Conservation (phyloP, 2,797 vertebrate species). For the Sebastiscus albofasciatus region DNA sequence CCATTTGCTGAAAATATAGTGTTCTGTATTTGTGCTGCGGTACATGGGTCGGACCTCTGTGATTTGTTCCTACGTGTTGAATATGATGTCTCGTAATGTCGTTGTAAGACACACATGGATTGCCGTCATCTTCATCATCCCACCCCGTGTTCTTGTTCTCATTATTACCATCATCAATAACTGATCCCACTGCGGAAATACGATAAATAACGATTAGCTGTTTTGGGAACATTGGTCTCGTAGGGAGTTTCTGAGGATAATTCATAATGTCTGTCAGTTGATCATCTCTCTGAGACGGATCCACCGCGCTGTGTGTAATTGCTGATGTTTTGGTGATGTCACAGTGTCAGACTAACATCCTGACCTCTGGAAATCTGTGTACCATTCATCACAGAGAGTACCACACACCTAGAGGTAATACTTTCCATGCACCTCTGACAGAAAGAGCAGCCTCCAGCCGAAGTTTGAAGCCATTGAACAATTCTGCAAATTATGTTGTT, state of each 20-base stretch:
- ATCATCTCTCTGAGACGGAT: constrained; percentile 29
- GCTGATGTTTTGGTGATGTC: constrained; percentile 71
- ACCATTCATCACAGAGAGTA: constrained; percentile 53
- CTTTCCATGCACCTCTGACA: constrained; percentile 69
- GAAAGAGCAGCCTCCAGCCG: constrained; percentile 51
- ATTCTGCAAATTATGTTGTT: constrained; percentile 77
- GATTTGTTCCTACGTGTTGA: constrained; percentile 81
- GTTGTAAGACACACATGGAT: constrained; percentile 33
- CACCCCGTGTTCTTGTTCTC: constrained; percentile 8
- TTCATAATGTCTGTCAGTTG: constrained; percentile 54
- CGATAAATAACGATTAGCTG: constrained; percentile 39
- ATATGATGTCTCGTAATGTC: constrained; percentile 81
- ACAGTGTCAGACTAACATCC: constrained; percentile 57
- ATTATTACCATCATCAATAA: constrained; percentile 37
- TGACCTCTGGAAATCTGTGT: constrained; percentile 62
- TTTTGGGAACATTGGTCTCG: constrained; percentile 19
- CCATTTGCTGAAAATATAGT: constrained; percentile 84
- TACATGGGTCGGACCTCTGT: constrained; percentile 78
- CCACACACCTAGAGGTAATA: constrained; percentile 74
- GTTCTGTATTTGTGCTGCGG: constrained; percentile 85
- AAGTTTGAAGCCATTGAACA: constrained; percentile 76
- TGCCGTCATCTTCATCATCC: constrained; percentile 31
- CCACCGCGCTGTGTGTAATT: constrained; percentile 45
- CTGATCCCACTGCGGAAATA: constrained; percentile 22
- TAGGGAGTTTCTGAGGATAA: constrained; percentile 31